A percentile compares a stretch with the other conserved stretches of the same genome.
Conservation (phyloP, 2,888 invertebrate species). For the Eupeodes latifasciatus region DNA sequence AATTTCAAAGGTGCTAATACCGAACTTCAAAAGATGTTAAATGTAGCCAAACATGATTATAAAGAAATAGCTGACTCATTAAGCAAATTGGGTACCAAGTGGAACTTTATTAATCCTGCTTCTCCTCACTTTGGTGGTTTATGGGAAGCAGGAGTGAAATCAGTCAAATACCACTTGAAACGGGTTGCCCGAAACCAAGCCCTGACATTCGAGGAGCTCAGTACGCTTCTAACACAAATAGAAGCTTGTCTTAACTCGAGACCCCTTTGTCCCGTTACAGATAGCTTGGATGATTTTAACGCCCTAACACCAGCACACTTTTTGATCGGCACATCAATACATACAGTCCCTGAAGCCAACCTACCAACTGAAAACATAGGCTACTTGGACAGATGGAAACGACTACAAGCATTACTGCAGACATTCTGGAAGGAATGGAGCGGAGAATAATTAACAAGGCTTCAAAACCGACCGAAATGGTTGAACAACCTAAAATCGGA, state of each 20-base stretch:
- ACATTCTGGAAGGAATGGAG: no score
- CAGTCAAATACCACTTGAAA: constrained; percentile 41
- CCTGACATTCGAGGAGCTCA: constrained; percentile 46
- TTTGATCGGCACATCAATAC: constrained; percentile 2
- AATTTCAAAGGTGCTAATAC: not conserved
- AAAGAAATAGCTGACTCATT: no score
- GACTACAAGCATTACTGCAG: not conserved
- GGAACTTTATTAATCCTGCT: no score
- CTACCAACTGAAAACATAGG: not conserved
- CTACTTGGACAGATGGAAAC: constrained; percentile 14
- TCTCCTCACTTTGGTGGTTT: no score
- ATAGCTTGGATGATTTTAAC: not conserved
- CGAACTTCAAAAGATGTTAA: no score
- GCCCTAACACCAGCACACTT: constrained; percentile 14
- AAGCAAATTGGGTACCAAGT: no score
- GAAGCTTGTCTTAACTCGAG: constrained; percentile 57
- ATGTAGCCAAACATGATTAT: no score
- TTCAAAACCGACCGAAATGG: no score
- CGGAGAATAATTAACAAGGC: no score
- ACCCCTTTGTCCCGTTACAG: not conserved
- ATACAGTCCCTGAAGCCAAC: constrained; percentile 8
- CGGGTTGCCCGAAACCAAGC: constrained; percentile 47
- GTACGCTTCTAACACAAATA: constrained; percentile 68
- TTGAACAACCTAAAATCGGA: no score
- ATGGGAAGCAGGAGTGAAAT: not conserved